Evolutionary conservation across 2,797 vertebrate genomes (phyloP).

Genomic region (Protosalanx chinensis): DNA sequence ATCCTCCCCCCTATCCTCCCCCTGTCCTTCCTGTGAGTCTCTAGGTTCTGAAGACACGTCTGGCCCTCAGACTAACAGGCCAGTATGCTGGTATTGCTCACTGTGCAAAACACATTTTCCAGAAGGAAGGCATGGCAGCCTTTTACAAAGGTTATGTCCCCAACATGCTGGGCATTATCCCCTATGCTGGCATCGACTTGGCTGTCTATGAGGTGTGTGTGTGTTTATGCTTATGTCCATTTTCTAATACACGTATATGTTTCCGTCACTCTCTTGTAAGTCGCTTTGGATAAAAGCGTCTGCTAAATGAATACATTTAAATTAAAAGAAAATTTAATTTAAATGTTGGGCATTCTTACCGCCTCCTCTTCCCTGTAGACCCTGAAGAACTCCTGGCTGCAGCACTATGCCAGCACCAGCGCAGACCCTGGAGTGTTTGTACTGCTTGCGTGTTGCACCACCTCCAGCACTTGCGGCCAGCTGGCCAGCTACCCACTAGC

Average conservation of each 20-base stretch:
- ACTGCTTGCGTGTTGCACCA: constrained; percentile 91
- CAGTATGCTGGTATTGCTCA: constrained; percentile 86
- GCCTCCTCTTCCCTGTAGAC: constrained; percentile 70
- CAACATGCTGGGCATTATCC: constrained; percentile 97
- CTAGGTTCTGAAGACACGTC: constrained; percentile 92
- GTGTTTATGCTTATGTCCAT: background rate
- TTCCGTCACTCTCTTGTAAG: background rate
- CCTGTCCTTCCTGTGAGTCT: background rate
- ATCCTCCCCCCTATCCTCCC: background rate
- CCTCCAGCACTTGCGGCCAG: constrained; percentile 94
- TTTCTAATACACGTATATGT: background rate
- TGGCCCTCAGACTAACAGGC: constrained; percentile 88
- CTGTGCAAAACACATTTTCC: constrained; percentile 84
- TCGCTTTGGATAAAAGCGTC: too few species aligned
- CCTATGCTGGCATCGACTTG: constrained; percentile 93
- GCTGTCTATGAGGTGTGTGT: constrained; percentile 89
- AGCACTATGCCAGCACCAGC: constrained; percentile 85
- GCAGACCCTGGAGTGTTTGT: constrained; percentile 92
- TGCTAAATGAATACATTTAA: background rate
- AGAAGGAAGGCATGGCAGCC: constrained; percentile 81
- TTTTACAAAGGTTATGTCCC: constrained; percentile 97
- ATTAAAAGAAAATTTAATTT: too few species aligned
- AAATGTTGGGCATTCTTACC: background rate
- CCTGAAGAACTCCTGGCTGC: constrained; percentile 91
- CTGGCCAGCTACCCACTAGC: constrained; percentile 92